Evolutionary conservation across 2,113 vertebrate species (phyloP).

Genomic region (Sylvia atricapilla): DNA sequence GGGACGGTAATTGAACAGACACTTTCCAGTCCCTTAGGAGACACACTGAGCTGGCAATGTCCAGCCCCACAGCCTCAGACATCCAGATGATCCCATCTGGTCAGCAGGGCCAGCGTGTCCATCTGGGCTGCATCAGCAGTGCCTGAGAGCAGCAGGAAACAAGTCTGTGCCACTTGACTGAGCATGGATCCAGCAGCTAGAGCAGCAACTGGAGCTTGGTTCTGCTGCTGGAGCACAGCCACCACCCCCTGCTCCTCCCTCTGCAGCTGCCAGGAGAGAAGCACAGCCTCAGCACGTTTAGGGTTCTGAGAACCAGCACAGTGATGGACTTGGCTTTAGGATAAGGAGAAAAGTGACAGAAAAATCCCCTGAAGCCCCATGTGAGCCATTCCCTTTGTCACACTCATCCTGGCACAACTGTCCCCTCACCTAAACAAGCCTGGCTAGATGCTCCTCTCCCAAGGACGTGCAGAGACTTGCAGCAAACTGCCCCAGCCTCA

Average conservation of each 20-base stretch:
- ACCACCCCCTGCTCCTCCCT: not conserved
- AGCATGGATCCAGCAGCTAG: not conserved
- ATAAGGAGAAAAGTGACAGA: not conserved
- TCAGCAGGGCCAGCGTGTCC: accelerated
- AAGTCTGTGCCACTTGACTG: not conserved
- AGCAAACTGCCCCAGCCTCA: not conserved
- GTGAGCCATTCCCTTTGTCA: not conserved
- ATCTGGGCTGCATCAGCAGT: not conserved
- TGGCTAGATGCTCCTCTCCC: not conserved
- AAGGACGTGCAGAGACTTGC: accelerated
- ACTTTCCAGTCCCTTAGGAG: not conserved
- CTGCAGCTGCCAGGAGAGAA: not conserved
- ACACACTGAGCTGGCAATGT: not conserved
- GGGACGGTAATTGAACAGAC: not conserved
- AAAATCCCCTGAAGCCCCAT: not conserved
- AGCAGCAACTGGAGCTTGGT: not conserved
- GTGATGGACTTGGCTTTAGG: not conserved
- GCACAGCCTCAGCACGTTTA: not conserved
- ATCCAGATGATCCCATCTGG: not conserved
- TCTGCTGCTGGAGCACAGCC: not conserved
- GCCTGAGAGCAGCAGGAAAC: not conserved
- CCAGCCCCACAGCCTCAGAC: not conserved
- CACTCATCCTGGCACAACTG: not conserved
- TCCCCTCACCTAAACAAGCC: not conserved
- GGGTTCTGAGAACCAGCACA: not conserved